phyloP scores from a whole-genome alignment of 1,140 invertebrate species.

The Orius insidiosus region DNA sequence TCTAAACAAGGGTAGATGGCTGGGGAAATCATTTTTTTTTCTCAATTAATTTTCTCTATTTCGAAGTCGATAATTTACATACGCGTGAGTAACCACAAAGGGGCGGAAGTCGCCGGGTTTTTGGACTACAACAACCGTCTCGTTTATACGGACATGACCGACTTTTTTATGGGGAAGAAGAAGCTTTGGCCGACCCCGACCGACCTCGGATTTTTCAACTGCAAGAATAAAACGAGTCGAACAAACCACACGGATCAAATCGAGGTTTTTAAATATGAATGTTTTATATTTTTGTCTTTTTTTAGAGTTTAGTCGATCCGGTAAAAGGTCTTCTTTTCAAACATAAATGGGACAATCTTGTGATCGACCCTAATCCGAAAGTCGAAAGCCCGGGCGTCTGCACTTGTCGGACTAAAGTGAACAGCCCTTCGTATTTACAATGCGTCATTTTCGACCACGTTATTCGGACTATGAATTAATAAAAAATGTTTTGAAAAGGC shows the following conservation, averaged over 20 bases:
- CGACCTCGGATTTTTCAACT: constrained; percentile 59
- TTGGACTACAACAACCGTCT: constrained; percentile 58
- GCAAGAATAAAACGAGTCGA: constrained; percentile 41
- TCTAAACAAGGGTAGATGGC: neutral
- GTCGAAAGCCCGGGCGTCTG: constrained; percentile 30
- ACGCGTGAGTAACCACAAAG: constrained; percentile 36
- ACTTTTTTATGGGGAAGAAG: constrained; percentile 45
- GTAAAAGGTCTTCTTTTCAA: constrained; percentile 45
- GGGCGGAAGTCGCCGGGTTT: constrained; percentile 57
- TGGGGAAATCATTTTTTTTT: neutral
- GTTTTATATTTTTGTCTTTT: constrained; percentile 9
- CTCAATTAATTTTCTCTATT: neutral
- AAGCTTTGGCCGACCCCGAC: constrained; percentile 38
- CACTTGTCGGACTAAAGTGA: constrained; percentile 31
- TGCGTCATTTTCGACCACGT: constrained; percentile 45
- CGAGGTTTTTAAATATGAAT: constrained; percentile 20
- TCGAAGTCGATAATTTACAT: constrained; percentile 54
- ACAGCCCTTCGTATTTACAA: constrained; percentile 33
- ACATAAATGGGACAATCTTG: constrained; percentile 39
- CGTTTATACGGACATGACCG: constrained; percentile 47
- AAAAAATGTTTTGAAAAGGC: too few species aligned
- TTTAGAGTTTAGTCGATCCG: constrained; percentile 41
- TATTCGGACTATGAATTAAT: constrained; percentile 25
- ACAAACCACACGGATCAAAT: constrained; percentile 52
- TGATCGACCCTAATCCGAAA: constrained; percentile 35